phyloP scores from a whole-genome alignment of 2,797 vertebrate genomes.

The Syngnathus rostellatus region DNA sequence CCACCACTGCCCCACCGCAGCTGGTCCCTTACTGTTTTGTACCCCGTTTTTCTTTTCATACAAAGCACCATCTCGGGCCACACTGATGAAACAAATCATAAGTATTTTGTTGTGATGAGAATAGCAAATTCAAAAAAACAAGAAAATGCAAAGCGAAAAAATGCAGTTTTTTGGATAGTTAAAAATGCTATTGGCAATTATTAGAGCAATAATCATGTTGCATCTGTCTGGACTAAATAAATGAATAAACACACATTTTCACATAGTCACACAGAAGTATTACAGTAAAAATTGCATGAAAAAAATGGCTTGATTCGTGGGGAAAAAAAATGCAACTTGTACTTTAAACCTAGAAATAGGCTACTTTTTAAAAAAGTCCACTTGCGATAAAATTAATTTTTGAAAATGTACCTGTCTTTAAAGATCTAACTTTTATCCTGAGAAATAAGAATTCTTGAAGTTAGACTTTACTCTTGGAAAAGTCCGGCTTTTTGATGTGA shows the following conservation, averaged over 20 bases:
- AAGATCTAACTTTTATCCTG: too few species aligned
- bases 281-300: too few species aligned
- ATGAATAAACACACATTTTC: neutral
- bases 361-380: neutral
- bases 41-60: neutral
- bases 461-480: neutral
- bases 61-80: neutral
- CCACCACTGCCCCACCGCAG: neutral
- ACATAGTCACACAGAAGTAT: neutral
- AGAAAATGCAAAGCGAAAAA: neutral
- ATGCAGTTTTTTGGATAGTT: neutral
- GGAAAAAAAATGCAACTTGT: too few species aligned
- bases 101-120: neutral
- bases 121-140: neutral
- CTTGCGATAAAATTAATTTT: neutral
- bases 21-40: conserved; percentile 17
- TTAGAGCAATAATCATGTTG: neutral
- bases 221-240: too few species aligned
- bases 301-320: too few species aligned
- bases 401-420: neutral
- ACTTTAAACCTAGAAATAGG: neutral
- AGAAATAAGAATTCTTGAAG: too few species aligned
- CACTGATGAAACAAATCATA: neutral
- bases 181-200: neutral
- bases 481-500: neutral